phyloP scores from a whole-genome alignment of 2,888 invertebrate species.

The Drosophila multiciliata region DNA sequence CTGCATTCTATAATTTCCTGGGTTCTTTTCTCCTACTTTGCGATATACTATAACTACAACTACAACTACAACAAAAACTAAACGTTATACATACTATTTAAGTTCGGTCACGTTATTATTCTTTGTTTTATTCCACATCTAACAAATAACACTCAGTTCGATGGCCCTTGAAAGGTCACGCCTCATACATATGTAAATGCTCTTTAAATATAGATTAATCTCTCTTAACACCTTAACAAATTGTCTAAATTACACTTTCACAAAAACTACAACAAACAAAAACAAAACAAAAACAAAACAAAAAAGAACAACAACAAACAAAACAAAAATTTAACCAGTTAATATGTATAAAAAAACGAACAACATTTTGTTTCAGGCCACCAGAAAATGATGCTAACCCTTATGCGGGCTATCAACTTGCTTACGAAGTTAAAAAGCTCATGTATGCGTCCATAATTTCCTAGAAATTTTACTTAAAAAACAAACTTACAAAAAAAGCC shows the following conservation, averaged over 20 bases:
- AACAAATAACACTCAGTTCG: conserved; percentile 36
- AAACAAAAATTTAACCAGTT: conserved; percentile 59
- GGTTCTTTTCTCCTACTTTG: conserved; percentile 40
- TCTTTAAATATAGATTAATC: conserved; percentile 49
- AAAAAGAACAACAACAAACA: conserved; percentile 23
- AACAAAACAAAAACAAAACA: conserved; percentile 22
- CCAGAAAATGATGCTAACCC: conserved; percentile 95
- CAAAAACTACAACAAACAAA: conserved; percentile 27
- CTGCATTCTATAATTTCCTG: conserved; percentile 61
- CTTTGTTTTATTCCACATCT: conserved; percentile 28
- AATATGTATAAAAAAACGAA: conserved; percentile 76
- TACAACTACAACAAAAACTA: conserved; percentile 4
- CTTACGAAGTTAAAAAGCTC: conserved; percentile 99
- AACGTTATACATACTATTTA: conserved; percentile 35
- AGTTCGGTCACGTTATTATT: conserved; percentile 44
- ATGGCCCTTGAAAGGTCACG: conserved; percentile 31
- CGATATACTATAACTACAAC: conserved; percentile 9
- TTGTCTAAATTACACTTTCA: conserved; percentile 53
- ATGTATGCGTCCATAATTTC: conserved; percentile 92
- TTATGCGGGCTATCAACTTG: conserved; percentile 99
- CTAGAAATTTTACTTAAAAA: conserved; percentile 75
- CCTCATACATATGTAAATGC: conserved; percentile 72
- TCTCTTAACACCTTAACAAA: conserved; percentile 57
- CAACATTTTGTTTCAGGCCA: conserved; percentile 90
- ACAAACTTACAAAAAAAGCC: conserved; percentile 32